These are phyloP conservation scores for Spodoptera picta DNA, from an alignment of 2,888 invertebrate genomes.

Conservation along the genomic window DNA sequence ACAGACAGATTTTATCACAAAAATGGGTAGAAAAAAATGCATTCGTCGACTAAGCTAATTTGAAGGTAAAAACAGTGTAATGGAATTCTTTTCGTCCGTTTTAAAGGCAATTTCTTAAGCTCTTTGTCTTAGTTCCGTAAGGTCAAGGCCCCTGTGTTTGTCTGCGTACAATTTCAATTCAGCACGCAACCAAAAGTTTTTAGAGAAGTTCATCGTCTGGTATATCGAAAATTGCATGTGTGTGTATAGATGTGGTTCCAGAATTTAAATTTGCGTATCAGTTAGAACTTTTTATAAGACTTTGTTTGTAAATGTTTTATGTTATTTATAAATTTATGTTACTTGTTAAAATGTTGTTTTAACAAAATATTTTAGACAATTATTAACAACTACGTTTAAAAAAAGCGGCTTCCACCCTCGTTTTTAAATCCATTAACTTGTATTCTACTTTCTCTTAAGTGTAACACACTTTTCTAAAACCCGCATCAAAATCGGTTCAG, in stretches of 20 bases:
- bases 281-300: slow-evolving; percentile 8
- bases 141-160: slow-evolving; percentile 27
- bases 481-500: too few relatives aligned
- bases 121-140: slow-evolving; percentile 22
- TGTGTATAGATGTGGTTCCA: slow-evolving; percentile 11
- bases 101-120: slow-evolving; percentile 18
- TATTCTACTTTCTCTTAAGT: too few relatives aligned
- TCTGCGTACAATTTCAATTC: slow-evolving; percentile 37
- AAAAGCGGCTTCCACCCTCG: too few relatives aligned
- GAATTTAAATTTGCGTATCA: slow-evolving; percentile 29
- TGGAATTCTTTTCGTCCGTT: slow-evolving; percentile 3
- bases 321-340: background rate
- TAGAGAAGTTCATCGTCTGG: slow-evolving; percentile 27
- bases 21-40: too few relatives aligned
- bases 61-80: background rate
- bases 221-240: slow-evolving; percentile 19
- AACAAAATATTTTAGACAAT: too few relatives aligned
- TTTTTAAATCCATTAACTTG: too few relatives aligned
- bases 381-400: too few relatives aligned
- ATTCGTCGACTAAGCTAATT: too few relatives aligned
- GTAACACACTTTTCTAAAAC: too few relatives aligned
- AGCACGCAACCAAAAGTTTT: slow-evolving; percentile 29
- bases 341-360: too few relatives aligned
- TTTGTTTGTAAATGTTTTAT: slow-evolving; percentile 4
- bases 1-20: too few relatives aligned